Conservation (phyloP, 2,888 invertebrate species). For the Metallyticus violacea region DNA sequence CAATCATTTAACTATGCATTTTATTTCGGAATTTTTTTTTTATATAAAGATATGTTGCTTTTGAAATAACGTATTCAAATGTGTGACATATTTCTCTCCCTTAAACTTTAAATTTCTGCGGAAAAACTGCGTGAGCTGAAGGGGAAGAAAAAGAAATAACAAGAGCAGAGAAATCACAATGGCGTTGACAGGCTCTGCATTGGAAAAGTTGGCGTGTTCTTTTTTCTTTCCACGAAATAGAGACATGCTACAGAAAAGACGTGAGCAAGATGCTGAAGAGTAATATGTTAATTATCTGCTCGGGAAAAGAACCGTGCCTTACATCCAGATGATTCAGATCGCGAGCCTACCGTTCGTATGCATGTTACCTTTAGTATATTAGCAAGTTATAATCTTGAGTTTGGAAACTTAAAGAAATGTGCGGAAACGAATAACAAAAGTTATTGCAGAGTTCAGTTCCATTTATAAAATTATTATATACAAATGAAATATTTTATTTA, state of each 20-base stretch:
- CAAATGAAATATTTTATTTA: too few relatives aligned
- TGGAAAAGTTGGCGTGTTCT: background rate
- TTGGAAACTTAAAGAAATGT: too few relatives aligned
- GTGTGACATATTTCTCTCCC: background rate
- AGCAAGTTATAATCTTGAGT: too few relatives aligned
- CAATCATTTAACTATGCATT: too few relatives aligned
- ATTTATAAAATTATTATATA: too few relatives aligned
- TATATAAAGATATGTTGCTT: background rate
- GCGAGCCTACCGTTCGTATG: background rate
- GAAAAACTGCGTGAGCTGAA: background rate
- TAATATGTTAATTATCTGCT: background rate
- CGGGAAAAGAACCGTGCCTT: background rate
- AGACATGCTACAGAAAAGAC: background rate
- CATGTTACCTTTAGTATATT: background rate
- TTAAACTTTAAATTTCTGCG: background rate
- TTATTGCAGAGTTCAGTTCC: too few relatives aligned
- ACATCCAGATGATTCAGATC: background rate
- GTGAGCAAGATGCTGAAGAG: background rate
- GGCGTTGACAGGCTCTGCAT: background rate
- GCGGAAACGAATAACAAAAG: too few relatives aligned
- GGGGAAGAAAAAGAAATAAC: background rate
- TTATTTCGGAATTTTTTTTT: too few relatives aligned
- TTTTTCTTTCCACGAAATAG: background rate
- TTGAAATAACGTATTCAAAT: background rate
- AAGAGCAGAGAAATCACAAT: background rate